A percentile compares a stretch with the other conserved stretches of the same genome.
phyloP scores from a whole-genome alignment of 2,797 vertebrate species.

The Chiloscyllium punctatum region DNA sequence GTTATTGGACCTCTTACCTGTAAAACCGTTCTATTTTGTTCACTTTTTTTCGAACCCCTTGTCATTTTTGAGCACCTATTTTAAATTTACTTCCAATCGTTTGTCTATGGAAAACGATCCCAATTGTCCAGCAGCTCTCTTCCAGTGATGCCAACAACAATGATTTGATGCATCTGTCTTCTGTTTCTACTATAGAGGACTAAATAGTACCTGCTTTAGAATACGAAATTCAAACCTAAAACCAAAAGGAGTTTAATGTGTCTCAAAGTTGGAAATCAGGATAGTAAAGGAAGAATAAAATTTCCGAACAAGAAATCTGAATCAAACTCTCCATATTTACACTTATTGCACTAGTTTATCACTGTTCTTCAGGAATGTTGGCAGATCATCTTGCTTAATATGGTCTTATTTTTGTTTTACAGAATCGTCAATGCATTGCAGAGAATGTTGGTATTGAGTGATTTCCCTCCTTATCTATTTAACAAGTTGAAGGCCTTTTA shows the following conservation, averaged over 20 bases:
- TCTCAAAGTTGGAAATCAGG: background rate
- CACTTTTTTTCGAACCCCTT: background rate
- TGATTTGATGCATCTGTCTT: background rate
- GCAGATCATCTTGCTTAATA: background rate
- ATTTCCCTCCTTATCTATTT: conserved; percentile 46
- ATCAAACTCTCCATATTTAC: background rate
- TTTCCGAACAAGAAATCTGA: background rate
- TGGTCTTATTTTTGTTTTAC: background rate
- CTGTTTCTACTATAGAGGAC: background rate
- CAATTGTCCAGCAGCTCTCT: background rate
- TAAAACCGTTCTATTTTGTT: background rate
- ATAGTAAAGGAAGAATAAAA: background rate
- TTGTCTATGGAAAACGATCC: background rate
- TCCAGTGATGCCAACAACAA: background rate
- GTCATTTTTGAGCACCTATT: background rate
- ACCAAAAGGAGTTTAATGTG: background rate
- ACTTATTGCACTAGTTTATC: background rate
- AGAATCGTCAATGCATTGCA: conserved; percentile 50
- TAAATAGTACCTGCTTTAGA: background rate
- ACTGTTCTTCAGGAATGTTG: background rate
- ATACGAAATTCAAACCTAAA: background rate
- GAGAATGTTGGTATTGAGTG: conserved; percentile 51
- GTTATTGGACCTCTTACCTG: background rate
- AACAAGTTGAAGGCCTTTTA: conserved; percentile 48
- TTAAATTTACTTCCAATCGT: background rate